Percentiles rank a stretch among this genome's conserved stretches.
Evolutionary conservation across 2,797 vertebrate genomes (phyloP).

Genomic region (Melopsittacus undulatus): DNA sequence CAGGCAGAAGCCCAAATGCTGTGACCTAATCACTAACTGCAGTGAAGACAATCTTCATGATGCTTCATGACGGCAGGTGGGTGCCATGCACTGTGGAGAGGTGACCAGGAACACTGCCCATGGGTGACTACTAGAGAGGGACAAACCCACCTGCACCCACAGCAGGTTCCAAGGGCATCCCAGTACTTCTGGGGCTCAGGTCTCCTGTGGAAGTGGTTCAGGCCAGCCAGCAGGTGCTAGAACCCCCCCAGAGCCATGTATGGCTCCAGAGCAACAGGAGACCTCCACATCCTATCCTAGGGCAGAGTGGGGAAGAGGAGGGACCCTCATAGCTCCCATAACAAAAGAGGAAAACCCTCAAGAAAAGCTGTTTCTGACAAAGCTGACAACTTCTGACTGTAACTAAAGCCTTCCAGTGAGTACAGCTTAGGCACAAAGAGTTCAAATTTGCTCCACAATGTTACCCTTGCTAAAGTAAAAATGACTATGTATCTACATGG

Average conservation of each 20-base stretch:
- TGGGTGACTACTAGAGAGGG: not conserved
- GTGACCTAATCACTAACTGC: not conserved
- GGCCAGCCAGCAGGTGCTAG: not conserved
- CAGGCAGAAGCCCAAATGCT: not conserved
- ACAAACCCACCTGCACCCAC: not conserved
- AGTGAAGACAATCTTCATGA: not conserved
- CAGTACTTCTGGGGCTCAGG: not conserved
- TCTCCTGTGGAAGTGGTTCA: not conserved
- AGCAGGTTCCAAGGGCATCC: not conserved
- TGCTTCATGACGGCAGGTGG: not conserved
- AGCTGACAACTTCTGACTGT: not conserved
- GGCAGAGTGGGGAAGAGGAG: not conserved
- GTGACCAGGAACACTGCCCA: not conserved
- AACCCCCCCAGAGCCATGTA: not conserved
- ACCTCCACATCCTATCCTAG: not conserved
- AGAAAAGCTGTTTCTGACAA: not conserved
- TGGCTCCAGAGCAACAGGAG: not conserved
- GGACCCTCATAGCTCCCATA: not conserved
- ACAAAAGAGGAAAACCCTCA: not conserved
- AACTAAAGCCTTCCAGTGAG: not conserved
- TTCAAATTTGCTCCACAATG: not conserved
- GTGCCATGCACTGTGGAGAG: not conserved
- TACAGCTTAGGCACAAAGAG: not conserved
- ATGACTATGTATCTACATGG: not conserved
- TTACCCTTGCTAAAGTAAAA: not conserved